These are phyloP conservation scores for Pipistrellus pygmaeus DNA, from an alignment of 2,797 vertebrate species.

Conservation along the genomic window DNA sequence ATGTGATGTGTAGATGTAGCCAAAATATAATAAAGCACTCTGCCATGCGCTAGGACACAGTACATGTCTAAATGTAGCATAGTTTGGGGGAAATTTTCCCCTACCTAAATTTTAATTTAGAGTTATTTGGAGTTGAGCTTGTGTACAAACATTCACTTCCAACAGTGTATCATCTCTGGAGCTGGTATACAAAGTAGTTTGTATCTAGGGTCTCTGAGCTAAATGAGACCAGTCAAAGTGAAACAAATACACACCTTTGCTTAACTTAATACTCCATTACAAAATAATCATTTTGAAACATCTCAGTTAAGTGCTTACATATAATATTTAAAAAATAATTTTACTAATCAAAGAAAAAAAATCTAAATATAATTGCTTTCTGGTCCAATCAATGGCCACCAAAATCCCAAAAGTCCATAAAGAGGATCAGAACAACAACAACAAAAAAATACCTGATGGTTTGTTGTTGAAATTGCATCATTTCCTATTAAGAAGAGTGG, in stretches of 20 bases:
- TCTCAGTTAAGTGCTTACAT: not conserved
- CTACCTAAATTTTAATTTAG: not conserved
- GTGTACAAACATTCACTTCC: not conserved
- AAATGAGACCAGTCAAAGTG: not conserved
- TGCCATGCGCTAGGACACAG: not conserved
- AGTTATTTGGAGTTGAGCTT: not conserved
- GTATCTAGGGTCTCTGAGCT: not conserved
- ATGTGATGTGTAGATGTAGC: not conserved
- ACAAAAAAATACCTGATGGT: not conserved
- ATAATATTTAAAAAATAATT: not conserved
- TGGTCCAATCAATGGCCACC: not conserved
- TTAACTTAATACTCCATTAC: not conserved
- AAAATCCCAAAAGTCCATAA: not conserved
- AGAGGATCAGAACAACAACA: not conserved
- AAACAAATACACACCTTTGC: not conserved
- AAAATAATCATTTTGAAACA: not conserved
- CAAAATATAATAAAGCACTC: not conserved
- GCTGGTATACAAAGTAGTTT: not conserved
- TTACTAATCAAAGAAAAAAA: not conserved
- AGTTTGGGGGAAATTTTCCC: not conserved
- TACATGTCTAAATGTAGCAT: not conserved
- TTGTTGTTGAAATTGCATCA: not conserved
- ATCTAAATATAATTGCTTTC: not conserved
- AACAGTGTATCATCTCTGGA: not conserved
- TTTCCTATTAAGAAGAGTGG: not conserved